These are phyloP conservation scores for Anisognathus igniventris DNA, from an alignment of 2,797 vertebrate genomes.

Conservation along the genomic window DNA sequence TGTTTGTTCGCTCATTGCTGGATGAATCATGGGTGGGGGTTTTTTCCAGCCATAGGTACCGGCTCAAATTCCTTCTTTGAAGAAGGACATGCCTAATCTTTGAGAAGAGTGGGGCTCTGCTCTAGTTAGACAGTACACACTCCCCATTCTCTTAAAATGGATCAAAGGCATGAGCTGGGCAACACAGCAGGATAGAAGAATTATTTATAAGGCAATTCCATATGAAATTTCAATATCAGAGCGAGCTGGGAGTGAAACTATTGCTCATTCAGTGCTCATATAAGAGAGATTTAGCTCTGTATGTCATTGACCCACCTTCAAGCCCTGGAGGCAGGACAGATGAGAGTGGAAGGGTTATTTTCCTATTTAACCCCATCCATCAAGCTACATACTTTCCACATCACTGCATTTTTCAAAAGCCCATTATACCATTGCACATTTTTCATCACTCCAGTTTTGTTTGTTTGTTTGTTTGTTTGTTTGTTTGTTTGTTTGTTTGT, in stretches of 20 bases:
- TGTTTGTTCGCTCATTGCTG: not conserved
- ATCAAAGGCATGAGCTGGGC: not conserved
- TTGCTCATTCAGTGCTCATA: slow-evolving; percentile 6
- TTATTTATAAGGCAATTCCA: slow-evolving; percentile 43
- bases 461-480: not conserved
- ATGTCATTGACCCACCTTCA: not conserved
- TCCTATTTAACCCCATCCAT: slow-evolving; percentile 3
- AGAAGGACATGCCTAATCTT: not conserved
- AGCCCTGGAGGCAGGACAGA: not conserved
- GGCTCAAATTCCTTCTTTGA: not conserved
- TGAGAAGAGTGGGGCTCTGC: not conserved
- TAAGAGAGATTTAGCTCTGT: not conserved
- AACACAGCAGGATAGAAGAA: not conserved
- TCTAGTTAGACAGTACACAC: not conserved
- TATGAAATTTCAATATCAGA: slow-evolving; percentile 2
- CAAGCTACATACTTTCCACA: not conserved
- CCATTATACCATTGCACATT: not conserved
- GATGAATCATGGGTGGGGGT: fast-evolving
- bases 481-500: not conserved
- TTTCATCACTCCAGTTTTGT: not conserved
- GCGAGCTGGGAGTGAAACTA: not conserved
- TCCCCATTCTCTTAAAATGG: not conserved
- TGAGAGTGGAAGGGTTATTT: not conserved
- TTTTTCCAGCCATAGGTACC: not conserved
- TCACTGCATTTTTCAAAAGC: not conserved